Base-by-base conservation (phyloP, 2,888 invertebrate species). In the Nomada ruficornis region DNA sequence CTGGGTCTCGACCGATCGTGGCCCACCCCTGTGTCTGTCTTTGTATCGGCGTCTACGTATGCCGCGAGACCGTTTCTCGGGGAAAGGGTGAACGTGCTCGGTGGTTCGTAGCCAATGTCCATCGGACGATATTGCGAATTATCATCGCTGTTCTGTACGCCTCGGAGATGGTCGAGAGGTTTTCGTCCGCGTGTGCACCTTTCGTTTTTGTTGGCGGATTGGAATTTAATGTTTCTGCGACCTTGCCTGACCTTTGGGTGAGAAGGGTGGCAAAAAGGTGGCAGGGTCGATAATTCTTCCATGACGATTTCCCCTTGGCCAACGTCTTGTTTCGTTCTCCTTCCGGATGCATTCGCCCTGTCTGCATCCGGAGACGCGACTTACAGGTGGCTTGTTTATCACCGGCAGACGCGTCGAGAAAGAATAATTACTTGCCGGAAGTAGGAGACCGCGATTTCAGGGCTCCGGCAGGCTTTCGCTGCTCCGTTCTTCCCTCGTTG, bases 1-100 rank as follows among this genome's bases (percentile, higher is more conserved):
- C 85, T 84, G 86, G 88, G 82, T 83, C 86, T 91, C 90, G 89
- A 90, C 91, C 91, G 84, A 90, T 89, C 83, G 78, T 77, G 86
- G 88, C 87, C 89, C 90, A 89, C 86, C 88, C 91, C 89, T 82
- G 84, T 86, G 55, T 80, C 80, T 84, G 75, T 75, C 77, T 69
- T 74, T 84, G 81, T 82, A 80, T 85, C 77, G 78, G 83, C 69
- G 68, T 80, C 83, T 83, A 82, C 82, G 78, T 79, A 79, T 79
- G 82, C 77, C 62, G 59, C 52, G 52, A 62, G 60, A 23, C 64
- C 64, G 52, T 52, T 69, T 50, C 57, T 55, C 9, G 10, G 5
- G 23, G 18, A 15, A 29, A 70, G 52, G 29, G 20, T 52, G 62
- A 68, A 52, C 77, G 59, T n/a, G 23, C 29, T 55, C 77, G 42